Conservation (phyloP, 2,113 vertebrate genomes). For the Triplophysa siluroides region DNA sequence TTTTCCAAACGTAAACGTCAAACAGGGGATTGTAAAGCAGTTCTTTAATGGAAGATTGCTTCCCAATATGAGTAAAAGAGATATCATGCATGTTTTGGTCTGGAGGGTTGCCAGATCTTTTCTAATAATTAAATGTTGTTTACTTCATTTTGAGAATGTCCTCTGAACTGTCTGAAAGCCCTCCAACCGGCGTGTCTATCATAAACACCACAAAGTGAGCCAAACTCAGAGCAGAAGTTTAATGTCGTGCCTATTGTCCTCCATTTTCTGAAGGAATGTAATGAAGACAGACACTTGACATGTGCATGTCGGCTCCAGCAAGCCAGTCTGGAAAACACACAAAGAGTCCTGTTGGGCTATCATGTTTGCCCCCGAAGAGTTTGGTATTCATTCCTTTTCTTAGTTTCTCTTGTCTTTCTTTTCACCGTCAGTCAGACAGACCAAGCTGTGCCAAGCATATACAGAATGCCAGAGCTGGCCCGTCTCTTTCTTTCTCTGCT, state of each 20-base stretch:
- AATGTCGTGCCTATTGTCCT: conserved; percentile 4
- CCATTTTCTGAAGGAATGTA: conserved; percentile 26
- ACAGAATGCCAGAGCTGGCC: conserved; percentile 1
- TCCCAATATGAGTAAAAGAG: not conserved
- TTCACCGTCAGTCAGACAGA: conserved; percentile 22
- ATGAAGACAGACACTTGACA: conserved; percentile 52
- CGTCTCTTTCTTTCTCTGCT: conserved; percentile 17
- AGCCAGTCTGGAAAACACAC: conserved; percentile 11
- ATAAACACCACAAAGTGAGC: conserved; percentile 28
- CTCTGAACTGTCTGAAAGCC: not conserved
- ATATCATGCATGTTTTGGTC: not conserved
- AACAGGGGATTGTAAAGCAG: not conserved
- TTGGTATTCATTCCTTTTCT: conserved; percentile 25
- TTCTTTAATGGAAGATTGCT: conserved; percentile 4
- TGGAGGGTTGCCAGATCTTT: conserved; percentile 35
- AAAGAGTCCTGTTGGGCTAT: conserved; percentile 8
- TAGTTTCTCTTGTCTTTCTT: conserved; percentile 28
- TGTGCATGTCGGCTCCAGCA: conserved; percentile 29
- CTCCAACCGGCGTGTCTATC: conserved; percentile 16
- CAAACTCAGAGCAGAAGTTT: not conserved
- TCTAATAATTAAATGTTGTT: conserved; percentile 34
- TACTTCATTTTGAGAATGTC: conserved; percentile 10
- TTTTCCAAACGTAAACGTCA: not conserved
- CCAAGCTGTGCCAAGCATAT: not conserved
- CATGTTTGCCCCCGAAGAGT: conserved; percentile 8